Conservation (phyloP, 2,113 vertebrate species). For the human (Homo sapiens) region GRCh38 chr11:33844501-33845000, state of each 20-base stretch:
- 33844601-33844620: neutral
- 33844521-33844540: neutral
- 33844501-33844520: neutral
- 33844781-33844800: neutral
- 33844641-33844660: neutral
- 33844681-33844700: neutral
- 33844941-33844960: no score
- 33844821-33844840: neutral
- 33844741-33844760: neutral
- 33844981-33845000: no score
- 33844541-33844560: neutral
- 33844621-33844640: neutral
- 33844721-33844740: conserved; percentile 17
- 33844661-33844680: neutral
- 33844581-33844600: neutral
- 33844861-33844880: neutral
- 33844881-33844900: no score
- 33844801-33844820: neutral
- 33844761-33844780: neutral
- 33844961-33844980: no score
- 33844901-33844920: no score
- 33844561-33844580: neutral
- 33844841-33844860: neutral
- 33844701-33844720: neutral
- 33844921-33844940: no score